phyloP scores from a whole-genome alignment of 2,797 vertebrate genomes.

The Aythya fuligula region DNA sequence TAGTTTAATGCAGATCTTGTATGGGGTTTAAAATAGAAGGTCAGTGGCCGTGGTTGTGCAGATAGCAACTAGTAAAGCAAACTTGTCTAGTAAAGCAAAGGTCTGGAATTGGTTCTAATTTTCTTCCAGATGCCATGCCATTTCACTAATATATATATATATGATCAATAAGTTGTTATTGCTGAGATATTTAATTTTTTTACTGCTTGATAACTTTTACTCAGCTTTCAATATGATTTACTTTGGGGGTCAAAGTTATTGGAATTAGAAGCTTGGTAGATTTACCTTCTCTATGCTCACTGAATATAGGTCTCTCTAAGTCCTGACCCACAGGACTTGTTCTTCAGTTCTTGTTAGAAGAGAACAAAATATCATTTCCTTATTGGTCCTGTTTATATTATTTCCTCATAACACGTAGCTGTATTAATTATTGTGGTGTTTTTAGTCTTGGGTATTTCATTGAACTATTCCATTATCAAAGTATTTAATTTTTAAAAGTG shows the following conservation, averaged over 20 bases:
- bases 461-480: conserved; percentile 7
- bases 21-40: background rate
- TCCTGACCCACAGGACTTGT: background rate
- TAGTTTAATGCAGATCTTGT: background rate
- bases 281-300: background rate
- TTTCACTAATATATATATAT: background rate
- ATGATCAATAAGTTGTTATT: background rate
- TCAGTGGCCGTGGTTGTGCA: background rate
- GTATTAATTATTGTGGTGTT: background rate
- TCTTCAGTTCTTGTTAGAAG: background rate
- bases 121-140: background rate
- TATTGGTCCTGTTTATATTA: background rate
- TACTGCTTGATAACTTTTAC: background rate
- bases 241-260: background rate
- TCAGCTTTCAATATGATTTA: background rate
- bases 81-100: background rate
- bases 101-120: background rate
- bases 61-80: background rate
- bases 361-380: background rate
- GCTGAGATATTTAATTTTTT: background rate
- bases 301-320: background rate
- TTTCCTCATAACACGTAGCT: background rate
- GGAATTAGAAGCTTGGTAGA: background rate
- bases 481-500: conserved; percentile 8
- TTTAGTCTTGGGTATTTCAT: background rate